A percentile compares a stretch with the other conserved stretches of the same genome.
Conservation (phyloP, 2,888 invertebrate species). For the Eulithis testata region DNA sequence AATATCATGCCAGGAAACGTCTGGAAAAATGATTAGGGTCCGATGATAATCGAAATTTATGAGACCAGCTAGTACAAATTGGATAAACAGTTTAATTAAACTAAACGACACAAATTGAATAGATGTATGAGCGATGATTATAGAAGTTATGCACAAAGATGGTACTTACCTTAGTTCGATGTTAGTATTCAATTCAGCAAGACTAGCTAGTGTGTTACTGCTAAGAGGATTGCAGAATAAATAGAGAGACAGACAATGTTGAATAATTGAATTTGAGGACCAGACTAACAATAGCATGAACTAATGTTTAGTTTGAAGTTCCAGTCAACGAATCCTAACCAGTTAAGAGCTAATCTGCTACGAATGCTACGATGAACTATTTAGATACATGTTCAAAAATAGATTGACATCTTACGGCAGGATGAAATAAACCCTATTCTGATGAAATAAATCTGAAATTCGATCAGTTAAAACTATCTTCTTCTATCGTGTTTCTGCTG, state of each 20-base stretch:
- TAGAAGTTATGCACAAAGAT: background rate
- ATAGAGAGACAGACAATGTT: constrained; percentile 12
- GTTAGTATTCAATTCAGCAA: constrained; percentile 18
- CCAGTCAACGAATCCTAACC: too few relatives aligned
- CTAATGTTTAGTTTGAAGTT: too few relatives aligned
- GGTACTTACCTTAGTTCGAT: constrained; percentile 9
- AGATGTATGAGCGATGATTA: constrained; percentile 6
- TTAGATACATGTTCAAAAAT: too few relatives aligned
- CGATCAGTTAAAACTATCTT: too few relatives aligned
- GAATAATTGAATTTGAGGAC: background rate
- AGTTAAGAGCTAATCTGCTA: too few relatives aligned
- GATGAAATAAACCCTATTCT: background rate
- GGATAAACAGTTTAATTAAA: constrained; percentile 7
- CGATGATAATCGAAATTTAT: constrained; percentile 20
- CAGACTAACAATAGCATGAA: background rate
- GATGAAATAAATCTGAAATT: too few relatives aligned
- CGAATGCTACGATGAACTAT: too few relatives aligned
- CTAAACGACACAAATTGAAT: background rate
- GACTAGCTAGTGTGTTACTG: constrained; percentile 2
- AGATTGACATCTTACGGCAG: too few relatives aligned
- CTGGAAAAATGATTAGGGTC: constrained; percentile 29
- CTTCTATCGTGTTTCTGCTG: too few relatives aligned
- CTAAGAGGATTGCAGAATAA: background rate
- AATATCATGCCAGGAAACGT: constrained; percentile 25
- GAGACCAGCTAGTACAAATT: constrained; percentile 13